Base-by-base conservation (phyloP, 2,797 vertebrate species). In the Rhinogobio ventralis region DNA sequence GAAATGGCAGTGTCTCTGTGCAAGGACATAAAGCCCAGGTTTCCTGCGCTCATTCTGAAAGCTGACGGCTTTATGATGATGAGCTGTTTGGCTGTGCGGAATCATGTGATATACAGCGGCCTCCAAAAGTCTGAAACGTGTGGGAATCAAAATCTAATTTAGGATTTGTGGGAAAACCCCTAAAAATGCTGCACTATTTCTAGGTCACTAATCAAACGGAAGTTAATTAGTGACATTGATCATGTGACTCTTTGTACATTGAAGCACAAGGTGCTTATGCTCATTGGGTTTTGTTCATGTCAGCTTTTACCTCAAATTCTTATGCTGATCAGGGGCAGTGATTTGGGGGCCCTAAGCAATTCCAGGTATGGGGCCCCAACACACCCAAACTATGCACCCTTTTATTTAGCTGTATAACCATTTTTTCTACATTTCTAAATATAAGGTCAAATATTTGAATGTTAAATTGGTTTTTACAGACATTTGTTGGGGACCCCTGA, bases 1-100 rank as follows among this genome's bases (percentile, higher is more conserved):
- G 39, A 33, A 69, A 45, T 78, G 82, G 73, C 83, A 84, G 83
- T 79, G 82, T 83, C 57, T 82, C 81, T 49, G 71, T 66, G 57
- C 69, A 39, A 51, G 20, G 53, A 49, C 45, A 5, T 74, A 64
- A 82, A 39, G 42, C 30, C 81, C 57, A 42, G 30, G 30, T 49
- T 25, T 73, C 45, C 49, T 36, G 66, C 15, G 11, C 13, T 46
- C 39, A 46, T 74, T 62, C 49, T 83, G 60, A 75, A 67, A 75
- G 60, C 72, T 67, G 46, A 55, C 42, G 71, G 28, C 76, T 68
- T 77, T 45, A 66, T 33, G 36, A 23, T 55, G 19, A 42, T 6
- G 57, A 83, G 60, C 49, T 4, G 62, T 76, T 77, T 68, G 82
- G 36, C 74, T 45, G 25, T 68, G 60, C n/a, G 30, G 46, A 55